Evolutionary conservation across 2,797 vertebrate genomes (phyloP), one percentile per base, ranked within the genome.

Genomic region (Rhinophrynus dorsalis): DNA sequence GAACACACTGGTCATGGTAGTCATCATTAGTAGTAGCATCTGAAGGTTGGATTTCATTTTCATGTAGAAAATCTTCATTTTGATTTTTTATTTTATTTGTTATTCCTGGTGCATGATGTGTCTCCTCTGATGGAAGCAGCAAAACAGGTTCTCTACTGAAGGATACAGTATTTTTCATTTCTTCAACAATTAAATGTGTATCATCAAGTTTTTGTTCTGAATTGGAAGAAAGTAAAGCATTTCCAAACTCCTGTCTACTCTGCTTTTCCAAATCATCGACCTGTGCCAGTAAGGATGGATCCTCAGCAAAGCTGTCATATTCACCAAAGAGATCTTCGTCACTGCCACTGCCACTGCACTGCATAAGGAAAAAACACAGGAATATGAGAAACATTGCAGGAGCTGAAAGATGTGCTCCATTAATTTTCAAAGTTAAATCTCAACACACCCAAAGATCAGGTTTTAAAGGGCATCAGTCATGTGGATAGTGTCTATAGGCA

Each of bases 241-340:
- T 66, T 58, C 40, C 30, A 44, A 72, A 52, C 10, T 78, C 82
- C 24, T 75, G 35, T 5, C 26, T 37, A 27, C 23, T 80, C 1
- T 71, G 70, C 12, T 87, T 78, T 26, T 96, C 94, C 4, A 81
- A 66, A 1, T 84, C 76, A 18, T 95, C 91, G 63, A 94, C 79
- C 47, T 90, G 89, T 1, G 86, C 90, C 6, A 95, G 68, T 29
- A 97, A 69, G 1, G 94, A 95, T 59, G 85, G 74, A 24, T 92
- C 91, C 40, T 83, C 90, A 60, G 78, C 82, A 74, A 96, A 87
- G 77, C 93, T 94, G 78, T 96, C 93, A 35, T 92, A 94, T 72
- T 89, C 91, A 0, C 89, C 94, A 61, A 98, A 98, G 44, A 98
- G 66, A 57, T 99, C 95, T 66, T 97, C 95, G 6, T 85, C 88